Evolutionary conservation across 2,113 vertebrate species (phyloP), one percentile per base, ranked within the genome.

Genomic region (Gallinago undulata): DNA sequence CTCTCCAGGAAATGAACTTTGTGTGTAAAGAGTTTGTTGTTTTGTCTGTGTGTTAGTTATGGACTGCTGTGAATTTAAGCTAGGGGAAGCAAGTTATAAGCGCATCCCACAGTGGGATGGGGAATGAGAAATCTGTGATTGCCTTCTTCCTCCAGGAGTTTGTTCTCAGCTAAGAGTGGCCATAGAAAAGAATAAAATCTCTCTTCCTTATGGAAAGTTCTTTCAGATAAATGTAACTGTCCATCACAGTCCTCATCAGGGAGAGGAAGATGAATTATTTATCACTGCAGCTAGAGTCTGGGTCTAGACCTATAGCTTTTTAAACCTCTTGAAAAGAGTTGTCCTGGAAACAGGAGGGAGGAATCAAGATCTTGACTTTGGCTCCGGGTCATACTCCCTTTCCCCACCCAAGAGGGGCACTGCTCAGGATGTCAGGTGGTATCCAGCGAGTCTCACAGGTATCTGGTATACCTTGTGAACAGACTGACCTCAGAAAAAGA

Each of bases 1-100:
- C 85, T 84, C 72, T 94, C n/a, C 6, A 21, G 92, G 90, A 95
- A 90, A 74, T 92, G 85, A 91, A 88, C 90, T 89, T 15, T 86
- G 96, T 75, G 77, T 92, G 37, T 75, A 81, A 81, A 86, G 79
- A 86, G 47, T 67, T 64, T 43, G 56, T 88, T 96, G 96, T 96
- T 97, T 97, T 96, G 96, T 95, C 96, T 96, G 51, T 9, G 0
- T 63, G 64, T 87, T 92, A 82, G 77, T 89, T 92, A 68, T 18
- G n/a, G 84, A 83, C 72, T 87, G 75, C 77, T 91, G 79, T 3
- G 13, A 80, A 86, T 84, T 95, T 76, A 59, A 90, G 78, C 28
- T 67, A 83, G 35, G 35, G 72, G 84, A 90, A 91, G 51, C 43
- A 87, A 87, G 76, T 77, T 92, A 77, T 87, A 90, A 63, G 31